A percentile compares a stretch with the other conserved stretches of the same genome.
These are phyloP conservation scores for Myxocyprinus asiaticus DNA, from an alignment of 2,113 vertebrate species.

Conservation along the genomic window DNA sequence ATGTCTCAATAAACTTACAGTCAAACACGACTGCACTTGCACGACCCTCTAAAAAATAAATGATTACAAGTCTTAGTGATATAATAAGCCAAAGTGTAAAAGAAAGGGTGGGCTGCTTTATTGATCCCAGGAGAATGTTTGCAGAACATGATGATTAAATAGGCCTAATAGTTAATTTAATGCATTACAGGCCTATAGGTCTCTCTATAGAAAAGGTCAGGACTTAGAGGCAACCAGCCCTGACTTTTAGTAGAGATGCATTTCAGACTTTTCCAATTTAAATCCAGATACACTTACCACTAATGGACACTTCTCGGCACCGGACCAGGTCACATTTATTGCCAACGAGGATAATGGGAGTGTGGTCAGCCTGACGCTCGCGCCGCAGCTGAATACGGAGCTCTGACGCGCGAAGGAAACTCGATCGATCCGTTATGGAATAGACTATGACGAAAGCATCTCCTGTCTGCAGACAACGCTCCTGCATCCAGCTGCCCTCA, in stretches of 20 bases:
- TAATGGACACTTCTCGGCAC: slow-evolving; percentile 88
- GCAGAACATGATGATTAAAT: too few species aligned
- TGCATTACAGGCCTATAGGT: too few species aligned
- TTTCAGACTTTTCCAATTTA: background rate
- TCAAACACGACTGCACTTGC: slow-evolving; percentile 91
- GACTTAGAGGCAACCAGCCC: too few species aligned
- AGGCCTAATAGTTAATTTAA: too few species aligned
- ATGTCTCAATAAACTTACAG: slow-evolving; percentile 97
- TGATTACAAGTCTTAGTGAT: background rate
- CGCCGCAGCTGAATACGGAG: slow-evolving; percentile 89
- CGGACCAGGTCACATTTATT: slow-evolving; percentile 97
- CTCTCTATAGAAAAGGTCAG: too few species aligned
- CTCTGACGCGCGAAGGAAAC: slow-evolving; percentile 90
- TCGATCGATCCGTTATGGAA: slow-evolving; percentile 92
- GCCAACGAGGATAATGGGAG: slow-evolving; percentile 94
- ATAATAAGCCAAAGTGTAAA: background rate
- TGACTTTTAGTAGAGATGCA: background rate
- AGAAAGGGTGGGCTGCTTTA: too few species aligned
- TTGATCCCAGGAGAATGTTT: too few species aligned
- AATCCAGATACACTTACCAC: slow-evolving; percentile 73
- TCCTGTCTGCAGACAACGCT: slow-evolving; percentile 85
- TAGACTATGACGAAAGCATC: slow-evolving; percentile 94
- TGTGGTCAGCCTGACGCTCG: slow-evolving; percentile 84
- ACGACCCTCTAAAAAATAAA: slow-evolving; percentile 81
- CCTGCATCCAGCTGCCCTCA: slow-evolving; percentile 78